These are phyloP conservation scores for Zeuzera pyrina DNA, from an alignment of 2,888 invertebrate genomes.

Conservation along the genomic window DNA sequence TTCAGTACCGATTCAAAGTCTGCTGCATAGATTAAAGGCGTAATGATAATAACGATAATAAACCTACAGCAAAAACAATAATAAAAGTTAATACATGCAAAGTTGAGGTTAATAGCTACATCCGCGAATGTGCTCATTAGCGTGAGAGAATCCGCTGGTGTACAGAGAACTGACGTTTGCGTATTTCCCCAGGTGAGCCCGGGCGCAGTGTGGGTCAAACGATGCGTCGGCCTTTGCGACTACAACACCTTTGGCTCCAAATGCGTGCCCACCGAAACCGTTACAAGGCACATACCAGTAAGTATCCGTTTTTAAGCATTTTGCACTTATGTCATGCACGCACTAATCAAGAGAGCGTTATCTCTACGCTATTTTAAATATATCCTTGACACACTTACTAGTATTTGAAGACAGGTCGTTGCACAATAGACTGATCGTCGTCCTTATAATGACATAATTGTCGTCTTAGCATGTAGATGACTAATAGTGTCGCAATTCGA, in stretches of 20 bases:
- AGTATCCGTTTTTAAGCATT: conserved; percentile 16
- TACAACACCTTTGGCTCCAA: conserved; percentile 36
- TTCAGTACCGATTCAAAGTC: too few species aligned
- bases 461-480: conserved; percentile 12
- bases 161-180: conserved; percentile 14
- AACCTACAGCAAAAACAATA: too few species aligned
- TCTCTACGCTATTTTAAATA: conserved; percentile 32
- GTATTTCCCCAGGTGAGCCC: conserved; percentile 58
- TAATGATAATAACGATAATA: too few species aligned
- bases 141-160: conserved; percentile 49
- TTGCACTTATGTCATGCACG: background rate
- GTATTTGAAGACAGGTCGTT: conserved; percentile 19
- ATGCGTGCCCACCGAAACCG: conserved; percentile 41
- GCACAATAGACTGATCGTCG: conserved; percentile 29
- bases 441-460: conserved; percentile 42
- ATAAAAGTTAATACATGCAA: background rate
- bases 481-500: conserved; percentile 9
- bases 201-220: conserved; percentile 57
- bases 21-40: too few species aligned
- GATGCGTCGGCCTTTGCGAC: conserved; percentile 59
- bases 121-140: conserved; percentile 29
- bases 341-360: conserved; percentile 19
- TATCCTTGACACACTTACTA: conserved; percentile 54
- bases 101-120: conserved; percentile 13
- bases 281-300: conserved; percentile 47